Conservation (phyloP, 2,888 invertebrate species). For the Drosophila koepferae region DNA sequence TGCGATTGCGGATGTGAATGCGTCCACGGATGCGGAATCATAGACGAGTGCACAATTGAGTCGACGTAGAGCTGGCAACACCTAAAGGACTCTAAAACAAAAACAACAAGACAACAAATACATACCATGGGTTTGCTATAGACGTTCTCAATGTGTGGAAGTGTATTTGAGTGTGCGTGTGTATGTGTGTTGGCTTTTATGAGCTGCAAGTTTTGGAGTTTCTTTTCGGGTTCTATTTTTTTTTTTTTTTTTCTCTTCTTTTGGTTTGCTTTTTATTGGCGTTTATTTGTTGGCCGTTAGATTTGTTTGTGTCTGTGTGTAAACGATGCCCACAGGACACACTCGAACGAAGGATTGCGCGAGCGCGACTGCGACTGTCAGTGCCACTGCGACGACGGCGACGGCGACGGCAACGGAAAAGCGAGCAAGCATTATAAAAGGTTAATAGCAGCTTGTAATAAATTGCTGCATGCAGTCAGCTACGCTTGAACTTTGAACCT, state of each 20-base stretch:
- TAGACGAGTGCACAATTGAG: constrained; percentile 74
- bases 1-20: constrained; percentile 35
- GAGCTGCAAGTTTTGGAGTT: constrained; percentile 29
- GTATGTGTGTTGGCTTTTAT: constrained; percentile 38
- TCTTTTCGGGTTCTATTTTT: not conserved
- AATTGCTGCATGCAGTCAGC: constrained; percentile 26
- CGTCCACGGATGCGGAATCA: constrained; percentile 63
- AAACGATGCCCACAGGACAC: constrained; percentile 73
- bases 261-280: constrained; percentile 17
- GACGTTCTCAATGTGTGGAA: not conserved
- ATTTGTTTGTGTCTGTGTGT: constrained; percentile 34
- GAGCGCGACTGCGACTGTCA: constrained; percentile 58
- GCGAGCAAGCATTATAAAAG: constrained; percentile 36
- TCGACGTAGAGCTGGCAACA: constrained; percentile 47
- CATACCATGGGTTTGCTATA: constrained; percentile 41
- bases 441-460: constrained; percentile 43
- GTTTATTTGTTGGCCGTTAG: constrained; percentile 47
- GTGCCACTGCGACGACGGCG: constrained; percentile 16
- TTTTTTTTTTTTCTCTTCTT: not conserved
- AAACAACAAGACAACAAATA: constrained; percentile 10
- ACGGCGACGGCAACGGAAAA: constrained; percentile 44
- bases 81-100: constrained; percentile 18
- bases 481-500: constrained; percentile 35
- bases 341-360: constrained; percentile 56
- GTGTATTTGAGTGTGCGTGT: constrained; percentile 5